Conservation (phyloP, 2,888 invertebrate genomes). For the Napeogenes inachia region DNA sequence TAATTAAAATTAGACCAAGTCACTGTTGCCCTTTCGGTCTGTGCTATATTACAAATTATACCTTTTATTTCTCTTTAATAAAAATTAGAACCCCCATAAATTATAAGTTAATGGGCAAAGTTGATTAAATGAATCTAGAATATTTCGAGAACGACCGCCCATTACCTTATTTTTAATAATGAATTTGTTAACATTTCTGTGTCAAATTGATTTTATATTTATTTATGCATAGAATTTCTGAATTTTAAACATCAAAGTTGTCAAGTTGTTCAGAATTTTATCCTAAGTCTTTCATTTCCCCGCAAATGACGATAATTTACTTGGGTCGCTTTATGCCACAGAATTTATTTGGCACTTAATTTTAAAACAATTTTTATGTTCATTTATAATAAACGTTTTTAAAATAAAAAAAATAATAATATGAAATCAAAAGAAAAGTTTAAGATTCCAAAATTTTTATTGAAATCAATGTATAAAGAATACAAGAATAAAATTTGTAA, state of each 20-base stretch:
- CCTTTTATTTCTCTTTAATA: too few relatives aligned
- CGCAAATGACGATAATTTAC: constrained; percentile 11
- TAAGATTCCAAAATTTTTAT: too few relatives aligned
- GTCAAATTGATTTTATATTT: constrained; percentile 12
- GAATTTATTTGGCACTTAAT: background rate
- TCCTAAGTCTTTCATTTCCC: constrained; percentile 10
- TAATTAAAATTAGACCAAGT: too few relatives aligned
- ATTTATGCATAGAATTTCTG: constrained; percentile 21
- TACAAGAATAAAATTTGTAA: too few relatives aligned
- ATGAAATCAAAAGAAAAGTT: background rate
- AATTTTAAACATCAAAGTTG: constrained; percentile 10
- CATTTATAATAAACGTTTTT: background rate
- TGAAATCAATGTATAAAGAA: too few relatives aligned
- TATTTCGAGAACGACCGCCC: constrained; percentile 10
- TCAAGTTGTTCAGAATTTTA: constrained; percentile 6
- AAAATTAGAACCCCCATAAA: background rate
- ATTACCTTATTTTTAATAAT: constrained; percentile 11
- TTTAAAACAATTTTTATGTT: background rate
- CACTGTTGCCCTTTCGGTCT: too few relatives aligned
- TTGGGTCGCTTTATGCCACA: constrained; percentile 6
- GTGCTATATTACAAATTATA: too few relatives aligned
- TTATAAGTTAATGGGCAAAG: background rate
- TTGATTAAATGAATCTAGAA: constrained; percentile 2
- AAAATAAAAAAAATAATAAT: background rate
- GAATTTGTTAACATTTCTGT: constrained; percentile 11